Evolutionary conservation across 2,797 vertebrate genomes (phyloP).

Genomic region (Diplodus puntazzo): DNA sequence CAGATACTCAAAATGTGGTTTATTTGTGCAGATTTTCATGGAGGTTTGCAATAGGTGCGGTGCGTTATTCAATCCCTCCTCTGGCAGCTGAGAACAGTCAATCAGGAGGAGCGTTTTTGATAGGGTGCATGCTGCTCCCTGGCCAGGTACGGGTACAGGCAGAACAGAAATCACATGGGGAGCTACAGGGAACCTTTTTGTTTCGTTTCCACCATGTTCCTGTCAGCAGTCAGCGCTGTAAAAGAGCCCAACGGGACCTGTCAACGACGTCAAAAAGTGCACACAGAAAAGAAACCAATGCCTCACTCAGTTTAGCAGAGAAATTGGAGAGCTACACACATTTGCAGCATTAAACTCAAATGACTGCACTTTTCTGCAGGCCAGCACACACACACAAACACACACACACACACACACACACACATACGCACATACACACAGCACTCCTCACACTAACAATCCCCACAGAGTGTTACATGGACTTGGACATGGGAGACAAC

Average conservation of each 20-base stretch:
- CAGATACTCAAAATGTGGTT: background rate
- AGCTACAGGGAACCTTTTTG: slow-evolving; percentile 52
- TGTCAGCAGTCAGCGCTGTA: slow-evolving; percentile 67
- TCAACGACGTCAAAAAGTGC: slow-evolving; percentile 65
- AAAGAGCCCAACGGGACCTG: slow-evolving; percentile 67
- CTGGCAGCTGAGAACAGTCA: slow-evolving; percentile 50
- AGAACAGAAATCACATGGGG: slow-evolving; percentile 53
- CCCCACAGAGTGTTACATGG: slow-evolving; percentile 16
- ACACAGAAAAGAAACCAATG: slow-evolving; percentile 39
- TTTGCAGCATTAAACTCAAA: slow-evolving; percentile 56
- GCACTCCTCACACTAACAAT: slow-evolving; percentile 10
- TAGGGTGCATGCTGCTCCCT: slow-evolving; percentile 16
- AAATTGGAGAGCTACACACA: slow-evolving; percentile 47
- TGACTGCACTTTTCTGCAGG: slow-evolving; percentile 33
- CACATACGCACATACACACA: background rate
- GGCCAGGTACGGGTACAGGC: slow-evolving; percentile 43
- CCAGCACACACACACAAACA: slow-evolving; percentile 7
- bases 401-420: background rate
- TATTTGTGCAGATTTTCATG: slow-evolving; percentile 9
- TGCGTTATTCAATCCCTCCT: slow-evolving; percentile 4
- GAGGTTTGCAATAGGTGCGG: background rate
- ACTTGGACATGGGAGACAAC: background rate
- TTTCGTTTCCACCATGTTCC: slow-evolving; percentile 67
- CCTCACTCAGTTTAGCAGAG: slow-evolving; percentile 55
- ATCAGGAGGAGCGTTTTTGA: slow-evolving; percentile 39